Conservation (phyloP, 2,797 vertebrate genomes). For the Lacerta bilineata region DNA sequence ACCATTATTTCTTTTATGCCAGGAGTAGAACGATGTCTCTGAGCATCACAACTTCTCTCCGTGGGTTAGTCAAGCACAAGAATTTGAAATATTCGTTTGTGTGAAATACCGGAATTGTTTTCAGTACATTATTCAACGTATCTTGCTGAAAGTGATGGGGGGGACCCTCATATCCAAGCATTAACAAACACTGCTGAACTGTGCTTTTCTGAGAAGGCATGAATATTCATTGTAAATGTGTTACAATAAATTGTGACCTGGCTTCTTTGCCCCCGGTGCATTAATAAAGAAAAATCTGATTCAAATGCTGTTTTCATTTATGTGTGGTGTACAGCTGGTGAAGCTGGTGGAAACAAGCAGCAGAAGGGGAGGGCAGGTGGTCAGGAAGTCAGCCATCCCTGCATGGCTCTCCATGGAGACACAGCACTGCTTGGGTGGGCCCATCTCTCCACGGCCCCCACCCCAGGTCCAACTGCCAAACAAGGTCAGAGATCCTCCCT, state of each 20-base stretch:
- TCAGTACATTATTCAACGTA: conserved; percentile 9
- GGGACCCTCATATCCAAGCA: conserved; percentile 40
- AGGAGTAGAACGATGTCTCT: conserved; percentile 20
- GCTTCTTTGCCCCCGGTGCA: conserved; percentile 40
- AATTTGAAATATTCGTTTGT: conserved; percentile 39
- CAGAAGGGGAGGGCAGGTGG: no score
- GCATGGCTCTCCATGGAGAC: no score
- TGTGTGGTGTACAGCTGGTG: conserved; percentile 17
- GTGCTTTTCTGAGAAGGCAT: conserved; percentile 8
- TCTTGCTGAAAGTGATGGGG: conserved; percentile 49
- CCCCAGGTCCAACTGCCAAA: no score
- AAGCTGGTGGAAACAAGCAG: not conserved
- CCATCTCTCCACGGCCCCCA: no score
- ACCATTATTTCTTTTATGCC: conserved; percentile 22
- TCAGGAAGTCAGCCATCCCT: no score
- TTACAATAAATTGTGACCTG: conserved; percentile 39
- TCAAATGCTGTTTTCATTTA: conserved; percentile 27
- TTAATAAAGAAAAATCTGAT: conserved; percentile 60
- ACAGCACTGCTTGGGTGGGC: no score
- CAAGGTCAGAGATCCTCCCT: no score
- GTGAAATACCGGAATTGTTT: conserved; percentile 34
- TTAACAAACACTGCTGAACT: conserved; percentile 53
- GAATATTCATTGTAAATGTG: conserved; percentile 22
- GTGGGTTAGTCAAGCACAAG: conserved; percentile 20
- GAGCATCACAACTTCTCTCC: conserved; percentile 22